Conservation (phyloP, 2,797 vertebrate genomes). For the Buphagus erythrorhynchus region DNA sequence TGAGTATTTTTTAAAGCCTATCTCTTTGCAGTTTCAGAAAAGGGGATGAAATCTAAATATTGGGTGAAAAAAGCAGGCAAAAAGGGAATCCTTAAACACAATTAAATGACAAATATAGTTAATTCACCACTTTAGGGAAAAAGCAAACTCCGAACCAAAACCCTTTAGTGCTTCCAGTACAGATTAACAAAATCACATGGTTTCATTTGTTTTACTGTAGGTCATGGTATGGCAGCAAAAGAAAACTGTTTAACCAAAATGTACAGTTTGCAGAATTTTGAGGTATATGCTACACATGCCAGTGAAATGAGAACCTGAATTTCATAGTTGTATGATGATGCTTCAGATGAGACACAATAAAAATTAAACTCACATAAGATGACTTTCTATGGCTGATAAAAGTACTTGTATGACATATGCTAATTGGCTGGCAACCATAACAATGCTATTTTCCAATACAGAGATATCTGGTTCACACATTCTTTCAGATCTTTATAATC, state of each 20-base stretch:
- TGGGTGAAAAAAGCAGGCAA: background rate
- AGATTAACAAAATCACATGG: background rate
- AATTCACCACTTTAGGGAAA: background rate
- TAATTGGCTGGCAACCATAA: background rate
- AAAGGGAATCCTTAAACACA: background rate
- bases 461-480: background rate
- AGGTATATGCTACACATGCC: background rate
- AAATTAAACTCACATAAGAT: background rate
- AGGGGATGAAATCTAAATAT: background rate
- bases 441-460: background rate
- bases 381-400: conserved; percentile 8
- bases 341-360: background rate
- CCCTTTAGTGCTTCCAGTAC: accelerated
- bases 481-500: background rate
- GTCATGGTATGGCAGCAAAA: background rate
- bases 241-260: background rate
- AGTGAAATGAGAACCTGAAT: background rate
- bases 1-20: background rate
- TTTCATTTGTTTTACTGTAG: background rate
- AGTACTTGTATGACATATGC: background rate
- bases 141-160: background rate
- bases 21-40: background rate
- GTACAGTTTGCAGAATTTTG: background rate
- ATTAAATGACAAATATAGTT: background rate
- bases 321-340: background rate